phyloP scores from a whole-genome alignment of 2,888 invertebrate species.

The Tetramorium bicarinatum region DNA sequence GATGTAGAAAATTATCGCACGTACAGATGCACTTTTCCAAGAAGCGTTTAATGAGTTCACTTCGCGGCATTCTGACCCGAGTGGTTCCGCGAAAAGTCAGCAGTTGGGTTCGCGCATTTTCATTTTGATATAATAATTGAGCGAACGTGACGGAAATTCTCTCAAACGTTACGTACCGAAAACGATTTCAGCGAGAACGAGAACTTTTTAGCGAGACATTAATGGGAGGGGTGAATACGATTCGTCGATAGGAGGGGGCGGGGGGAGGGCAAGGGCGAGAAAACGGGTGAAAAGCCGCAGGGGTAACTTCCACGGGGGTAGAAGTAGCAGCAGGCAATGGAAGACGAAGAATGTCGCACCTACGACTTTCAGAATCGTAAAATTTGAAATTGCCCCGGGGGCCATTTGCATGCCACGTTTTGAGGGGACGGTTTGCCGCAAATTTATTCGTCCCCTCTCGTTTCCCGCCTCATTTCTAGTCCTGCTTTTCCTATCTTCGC shows the following conservation, averaged over 20 bases:
- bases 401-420: constrained; percentile 78
- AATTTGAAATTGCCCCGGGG: constrained; percentile 75
- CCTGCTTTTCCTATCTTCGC: constrained; percentile 30
- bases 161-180: constrained; percentile 28
- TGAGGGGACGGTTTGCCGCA: constrained; percentile 71
- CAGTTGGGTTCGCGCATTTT: background rate
- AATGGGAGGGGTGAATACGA: constrained; percentile 70
- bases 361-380: constrained; percentile 75
- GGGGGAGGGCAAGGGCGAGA: background rate
- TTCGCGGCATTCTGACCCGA: constrained; percentile 7
- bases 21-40: background rate
- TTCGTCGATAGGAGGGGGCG: constrained; percentile 32
- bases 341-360: constrained; percentile 57
- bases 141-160: constrained; percentile 78
- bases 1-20: background rate
- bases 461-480: constrained; percentile 28
- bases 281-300: constrained; percentile 43
- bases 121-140: constrained; percentile 75
- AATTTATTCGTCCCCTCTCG: constrained; percentile 76
- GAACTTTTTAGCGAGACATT: constrained; percentile 72
- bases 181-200: constrained; percentile 70
- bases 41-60: constrained; percentile 30
- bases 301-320: constrained; percentile 48
- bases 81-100: constrained; percentile 15
- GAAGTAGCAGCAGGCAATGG: constrained; percentile 39